Base-by-base conservation (phyloP, 2,113 vertebrate species). In the Pterophyllum scalare region DNA sequence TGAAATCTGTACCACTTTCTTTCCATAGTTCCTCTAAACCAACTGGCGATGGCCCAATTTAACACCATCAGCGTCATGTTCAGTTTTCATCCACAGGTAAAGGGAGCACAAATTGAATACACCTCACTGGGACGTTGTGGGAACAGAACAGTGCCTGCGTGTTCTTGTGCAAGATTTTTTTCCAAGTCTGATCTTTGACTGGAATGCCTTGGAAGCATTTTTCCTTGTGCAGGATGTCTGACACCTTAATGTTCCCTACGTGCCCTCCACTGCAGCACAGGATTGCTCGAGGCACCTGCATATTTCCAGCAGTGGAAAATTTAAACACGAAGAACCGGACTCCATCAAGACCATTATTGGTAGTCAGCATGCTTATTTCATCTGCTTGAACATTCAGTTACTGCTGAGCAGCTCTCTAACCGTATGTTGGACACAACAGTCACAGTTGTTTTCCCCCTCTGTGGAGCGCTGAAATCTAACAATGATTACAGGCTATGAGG, bases 401-500 rank as follows among this genome's bases (percentile, higher is more conserved):
- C 64, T 88, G 75, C 59, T 74, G 81, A 83, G 65, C 19, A 46
- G 56, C 38, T 17, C 78, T 56, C 58, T 15, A 31, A 35, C 62
- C 59, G 49, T 20, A 59, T 82, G 76, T 76, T 83, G 74, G 80
- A 90, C 75, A 46, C 7, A 59, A 31, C 49, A 72, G 78, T 64
- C n/a, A 38, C 75, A 72, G 81, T 76, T 76, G 81, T 90, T 91
- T 62, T 90, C 62, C 64, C 64, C 59, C 90, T 87, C 75, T 60
- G 77, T 5, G 81, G 74, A 80, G 79, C 22, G 2, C 80, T 77
- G 76, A 90, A 82, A 82, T 89, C 79, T 35, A 80, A 87, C 82
- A 85, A 67, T 91, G 87, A 94, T 94, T 91, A 93, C 82, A 90
- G 89, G 81, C 84, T 82, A 57, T 2, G 28, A 65, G 65, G 75